phyloP scores from a whole-genome alignment of 2,888 invertebrate genomes.

The Netelia fuscicornis region DNA sequence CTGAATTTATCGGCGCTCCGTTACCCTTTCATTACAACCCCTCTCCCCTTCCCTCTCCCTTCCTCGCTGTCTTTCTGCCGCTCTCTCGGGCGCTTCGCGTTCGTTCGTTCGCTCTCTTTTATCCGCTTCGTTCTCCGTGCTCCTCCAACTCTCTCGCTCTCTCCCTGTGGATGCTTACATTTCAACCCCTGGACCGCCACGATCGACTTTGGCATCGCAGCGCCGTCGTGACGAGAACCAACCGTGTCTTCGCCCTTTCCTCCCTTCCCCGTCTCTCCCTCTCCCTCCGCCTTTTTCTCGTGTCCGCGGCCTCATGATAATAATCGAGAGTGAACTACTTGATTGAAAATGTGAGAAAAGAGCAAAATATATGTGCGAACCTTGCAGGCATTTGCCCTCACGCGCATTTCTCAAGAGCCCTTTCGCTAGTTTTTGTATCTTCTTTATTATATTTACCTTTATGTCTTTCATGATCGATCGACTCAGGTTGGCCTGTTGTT shows the following conservation, averaged over 20 bases:
- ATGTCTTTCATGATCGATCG: constrained; percentile 20
- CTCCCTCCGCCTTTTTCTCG: constrained; percentile 46
- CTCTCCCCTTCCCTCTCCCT: constrained; percentile 73
- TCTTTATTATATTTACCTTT: constrained; percentile 6
- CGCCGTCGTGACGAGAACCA: constrained; percentile 62
- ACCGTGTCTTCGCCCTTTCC: constrained; percentile 25
- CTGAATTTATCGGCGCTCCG: constrained; percentile 84
- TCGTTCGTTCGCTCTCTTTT: constrained; percentile 65
- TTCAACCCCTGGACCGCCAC: constrained; percentile 75
- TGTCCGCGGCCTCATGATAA: constrained; percentile 66
- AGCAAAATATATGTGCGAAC: constrained; percentile 60
- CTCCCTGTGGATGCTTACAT: constrained; percentile 66
- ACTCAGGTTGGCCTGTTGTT: constrained; percentile 8
- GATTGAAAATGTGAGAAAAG: constrained; percentile 73
- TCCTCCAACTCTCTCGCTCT: constrained; percentile 63
- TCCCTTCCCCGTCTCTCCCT: constrained; percentile 48
- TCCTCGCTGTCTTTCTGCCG: constrained; percentile 31
- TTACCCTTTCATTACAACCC: constrained; percentile 84
- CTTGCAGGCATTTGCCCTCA: constrained; percentile 42
- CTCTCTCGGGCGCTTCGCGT: constrained; percentile 52
- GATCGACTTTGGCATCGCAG: constrained; percentile 78
- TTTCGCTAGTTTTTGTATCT: constrained; percentile 8
- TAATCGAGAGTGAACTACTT: constrained; percentile 72
- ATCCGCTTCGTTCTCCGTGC: constrained; percentile 33
- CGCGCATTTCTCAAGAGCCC: constrained; percentile 8